A percentile compares a stretch with the other conserved stretches of the same genome.
Evolutionary conservation across 2,113 vertebrate genomes (phyloP).

Genomic region (Electrona antarctica): DNA sequence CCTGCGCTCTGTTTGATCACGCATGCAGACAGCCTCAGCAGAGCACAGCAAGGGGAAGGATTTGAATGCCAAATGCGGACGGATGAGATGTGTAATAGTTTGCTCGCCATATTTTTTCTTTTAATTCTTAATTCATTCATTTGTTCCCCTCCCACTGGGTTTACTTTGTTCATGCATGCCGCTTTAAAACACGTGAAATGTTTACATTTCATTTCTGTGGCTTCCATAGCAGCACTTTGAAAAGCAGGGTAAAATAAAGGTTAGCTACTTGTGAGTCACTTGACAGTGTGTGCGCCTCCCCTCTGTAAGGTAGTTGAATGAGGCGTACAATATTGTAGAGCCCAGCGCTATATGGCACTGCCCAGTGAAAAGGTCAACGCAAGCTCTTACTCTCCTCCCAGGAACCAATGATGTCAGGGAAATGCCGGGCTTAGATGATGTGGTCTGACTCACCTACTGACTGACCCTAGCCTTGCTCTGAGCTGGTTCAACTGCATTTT

Average conservation of each 20-base stretch:
- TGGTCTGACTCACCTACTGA: not conserved
- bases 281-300: not conserved
- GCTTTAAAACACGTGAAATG: not conserved
- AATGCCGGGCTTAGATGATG: not conserved
- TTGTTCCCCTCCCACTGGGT: not conserved
- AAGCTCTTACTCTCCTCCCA: not conserved
- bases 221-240: slow-evolving; percentile 13
- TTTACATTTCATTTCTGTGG: not conserved
- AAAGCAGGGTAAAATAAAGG: slow-evolving; percentile 31
- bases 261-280: slow-evolving; percentile 33
- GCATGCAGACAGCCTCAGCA: slow-evolving; percentile 41
- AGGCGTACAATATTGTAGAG: not conserved
- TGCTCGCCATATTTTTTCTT: not conserved
- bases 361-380: slow-evolving; percentile 31
- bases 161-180: not conserved
- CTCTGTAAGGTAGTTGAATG: not conserved
- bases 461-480: not conserved
- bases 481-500: slow-evolving; percentile 1
- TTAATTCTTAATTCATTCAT: not conserved
- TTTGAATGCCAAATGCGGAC: slow-evolving; percentile 57
- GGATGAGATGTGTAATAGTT: slow-evolving; percentile 37
- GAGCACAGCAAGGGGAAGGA: slow-evolving; percentile 23
- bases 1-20: slow-evolving; percentile 61
- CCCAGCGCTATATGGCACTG: not conserved
- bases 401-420: not conserved